Percentiles rank a stretch among this genome's conserved stretches.
Conservation (phyloP, 2,888 invertebrate species). For the Cryptosula pallasiana region DNA sequence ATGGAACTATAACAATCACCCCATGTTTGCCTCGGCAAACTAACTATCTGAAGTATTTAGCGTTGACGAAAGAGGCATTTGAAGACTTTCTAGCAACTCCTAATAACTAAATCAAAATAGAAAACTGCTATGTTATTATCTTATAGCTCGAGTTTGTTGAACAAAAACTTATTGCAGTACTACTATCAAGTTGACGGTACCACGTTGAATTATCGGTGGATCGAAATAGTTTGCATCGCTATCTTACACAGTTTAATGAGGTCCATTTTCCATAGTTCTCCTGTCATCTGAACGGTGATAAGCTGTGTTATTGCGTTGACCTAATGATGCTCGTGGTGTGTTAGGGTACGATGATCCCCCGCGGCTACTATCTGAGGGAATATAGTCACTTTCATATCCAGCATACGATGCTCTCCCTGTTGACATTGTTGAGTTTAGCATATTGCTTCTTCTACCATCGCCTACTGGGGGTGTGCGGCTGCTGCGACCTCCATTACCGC, state of each 20-base stretch:
- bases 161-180: too few relatives aligned
- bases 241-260: neutral
- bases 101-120: too few relatives aligned
- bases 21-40: too few relatives aligned
- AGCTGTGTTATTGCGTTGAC: neutral
- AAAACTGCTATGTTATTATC: too few relatives aligned
- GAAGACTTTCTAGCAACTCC: too few relatives aligned
- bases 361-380: neutral
- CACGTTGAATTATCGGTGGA: too few relatives aligned
- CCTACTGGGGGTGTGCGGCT: neutral
- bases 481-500: neutral
- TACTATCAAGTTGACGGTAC: too few relatives aligned
- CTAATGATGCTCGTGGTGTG: neutral
- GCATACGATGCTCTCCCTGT: constrained; percentile 22
- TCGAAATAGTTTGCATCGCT: neutral
- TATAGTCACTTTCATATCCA: constrained; percentile 16
- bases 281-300: neutral
- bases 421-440: constrained; percentile 7
- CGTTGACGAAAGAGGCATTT: too few relatives aligned
- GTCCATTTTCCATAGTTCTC: constrained; percentile 2
- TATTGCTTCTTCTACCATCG: constrained; percentile 10
- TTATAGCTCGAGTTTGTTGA: too few relatives aligned
- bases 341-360: constrained; percentile 3
- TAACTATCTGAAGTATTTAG: too few relatives aligned
- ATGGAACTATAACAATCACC: too few relatives aligned